Conservation (phyloP, 2,113 vertebrate species). For the Daboia siamensis region DNA sequence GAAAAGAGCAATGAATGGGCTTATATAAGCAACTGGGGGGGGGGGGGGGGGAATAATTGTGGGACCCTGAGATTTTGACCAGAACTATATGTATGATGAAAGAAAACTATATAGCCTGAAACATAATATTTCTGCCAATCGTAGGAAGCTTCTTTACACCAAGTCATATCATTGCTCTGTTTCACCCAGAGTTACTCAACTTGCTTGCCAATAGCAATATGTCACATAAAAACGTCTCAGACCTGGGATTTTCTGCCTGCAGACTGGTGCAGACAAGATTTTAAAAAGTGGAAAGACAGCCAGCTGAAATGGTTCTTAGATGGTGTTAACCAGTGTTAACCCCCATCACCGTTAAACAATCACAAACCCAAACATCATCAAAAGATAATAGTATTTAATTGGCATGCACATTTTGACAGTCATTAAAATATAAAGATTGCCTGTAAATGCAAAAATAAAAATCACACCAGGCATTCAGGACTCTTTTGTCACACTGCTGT, state of each 20-base stretch:
- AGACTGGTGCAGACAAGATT: background rate
- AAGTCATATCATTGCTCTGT: background rate
- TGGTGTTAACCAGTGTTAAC: slow-evolving; percentile 77
- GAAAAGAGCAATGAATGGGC: background rate
- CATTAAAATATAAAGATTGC: slow-evolving; percentile 7
- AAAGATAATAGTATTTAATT: slow-evolving; percentile 5
- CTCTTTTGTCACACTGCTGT: background rate
- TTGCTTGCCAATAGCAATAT: background rate
- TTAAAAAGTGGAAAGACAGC: background rate
- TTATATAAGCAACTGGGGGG: background rate
- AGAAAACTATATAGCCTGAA: background rate
- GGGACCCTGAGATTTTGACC: background rate
- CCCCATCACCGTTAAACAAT: slow-evolving; percentile 37
- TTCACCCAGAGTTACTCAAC: background rate
- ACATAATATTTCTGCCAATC: background rate
- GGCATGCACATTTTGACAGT: background rate
- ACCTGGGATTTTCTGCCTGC: background rate
- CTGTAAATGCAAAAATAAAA: slow-evolving; percentile 2
- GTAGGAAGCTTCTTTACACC: background rate
- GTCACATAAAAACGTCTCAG: background rate
- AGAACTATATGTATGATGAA: background rate
- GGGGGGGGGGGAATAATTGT: background rate
- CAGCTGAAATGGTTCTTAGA: slow-evolving; percentile 72
- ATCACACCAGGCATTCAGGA: background rate
- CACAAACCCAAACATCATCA: background rate